phyloP scores from a whole-genome alignment of 1,140 invertebrate species.

The Protaetia brevitarsis region DNA sequence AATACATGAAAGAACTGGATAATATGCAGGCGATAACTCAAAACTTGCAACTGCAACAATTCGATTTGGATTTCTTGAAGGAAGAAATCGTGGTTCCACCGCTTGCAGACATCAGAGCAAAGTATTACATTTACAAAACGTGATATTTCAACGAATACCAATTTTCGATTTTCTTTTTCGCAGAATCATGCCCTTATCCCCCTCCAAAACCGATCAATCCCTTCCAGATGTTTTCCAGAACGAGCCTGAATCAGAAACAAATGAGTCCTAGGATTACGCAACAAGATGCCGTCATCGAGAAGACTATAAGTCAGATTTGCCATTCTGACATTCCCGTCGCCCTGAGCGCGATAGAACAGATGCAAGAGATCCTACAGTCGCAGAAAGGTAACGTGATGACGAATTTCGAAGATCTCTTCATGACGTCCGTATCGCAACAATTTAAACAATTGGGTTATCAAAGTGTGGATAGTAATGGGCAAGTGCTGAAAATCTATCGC shows the following conservation, averaged over 20 bases:
- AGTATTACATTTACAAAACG: slow-evolving; percentile 28
- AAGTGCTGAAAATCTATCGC: slow-evolving; percentile 57
- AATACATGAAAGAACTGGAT: slow-evolving; percentile 63
- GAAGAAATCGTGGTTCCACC: slow-evolving; percentile 36
- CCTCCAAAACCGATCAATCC: slow-evolving; percentile 51
- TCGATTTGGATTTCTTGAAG: slow-evolving; percentile 44
- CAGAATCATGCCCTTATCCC: slow-evolving; percentile 52
- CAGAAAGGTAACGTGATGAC: slow-evolving; percentile 69
- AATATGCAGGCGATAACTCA: slow-evolving; percentile 29
- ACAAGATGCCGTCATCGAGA: slow-evolving; percentile 33
- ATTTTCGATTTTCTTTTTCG: slow-evolving; percentile 30
- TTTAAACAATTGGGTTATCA: slow-evolving; percentile 56
- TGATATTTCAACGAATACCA: neutral
- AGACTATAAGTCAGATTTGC: slow-evolving; percentile 64
- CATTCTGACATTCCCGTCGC: slow-evolving; percentile 30
- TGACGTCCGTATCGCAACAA: slow-evolving; percentile 68
- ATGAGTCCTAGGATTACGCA: slow-evolving; percentile 20
- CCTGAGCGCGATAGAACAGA: slow-evolving; percentile 66
- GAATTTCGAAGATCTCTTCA: slow-evolving; percentile 71
- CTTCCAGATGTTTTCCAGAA: slow-evolving; percentile 29
- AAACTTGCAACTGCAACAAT: slow-evolving; percentile 33
- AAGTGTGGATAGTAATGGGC: slow-evolving; percentile 46
- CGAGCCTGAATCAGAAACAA: slow-evolving; percentile 24
- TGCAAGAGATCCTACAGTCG: slow-evolving; percentile 58
- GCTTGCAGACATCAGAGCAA: slow-evolving; percentile 37